phyloP scores from a whole-genome alignment of 2,113 vertebrate species.

The Lynx canadensis region DNA sequence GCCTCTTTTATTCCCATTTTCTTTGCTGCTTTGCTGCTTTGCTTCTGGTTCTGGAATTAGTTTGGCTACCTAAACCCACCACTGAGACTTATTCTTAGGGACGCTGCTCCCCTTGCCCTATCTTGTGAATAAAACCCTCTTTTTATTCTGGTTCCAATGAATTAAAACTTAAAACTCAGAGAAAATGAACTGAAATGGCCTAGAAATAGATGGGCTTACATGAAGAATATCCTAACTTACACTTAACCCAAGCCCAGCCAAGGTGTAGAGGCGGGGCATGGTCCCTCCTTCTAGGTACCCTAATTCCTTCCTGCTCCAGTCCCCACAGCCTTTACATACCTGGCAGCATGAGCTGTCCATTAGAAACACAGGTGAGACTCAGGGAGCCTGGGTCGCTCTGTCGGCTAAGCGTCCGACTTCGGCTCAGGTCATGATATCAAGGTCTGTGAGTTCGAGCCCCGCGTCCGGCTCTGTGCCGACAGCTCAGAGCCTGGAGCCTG shows the following conservation, averaged over 20 bases:
- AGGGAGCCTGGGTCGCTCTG: no score
- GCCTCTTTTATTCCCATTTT: neutral
- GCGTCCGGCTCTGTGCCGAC: no score
- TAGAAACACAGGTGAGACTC: neutral
- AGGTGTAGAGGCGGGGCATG: neutral
- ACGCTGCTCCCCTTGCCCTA: neutral
- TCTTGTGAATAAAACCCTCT: neutral
- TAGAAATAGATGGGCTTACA: neutral
- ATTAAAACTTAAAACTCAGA: neutral
- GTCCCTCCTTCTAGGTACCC: neutral
- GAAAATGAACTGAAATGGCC: neutral
- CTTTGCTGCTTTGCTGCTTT: neutral
- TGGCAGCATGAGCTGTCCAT: neutral
- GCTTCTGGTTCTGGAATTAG: neutral
- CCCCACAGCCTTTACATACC: fast-evolving
- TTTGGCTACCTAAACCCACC: neutral
- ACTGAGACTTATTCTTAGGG: neutral
- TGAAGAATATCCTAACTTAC: neutral
- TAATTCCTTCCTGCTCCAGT: fast-evolving
- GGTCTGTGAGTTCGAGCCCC: no score
- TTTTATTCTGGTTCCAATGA: neutral
- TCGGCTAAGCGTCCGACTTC: no score
- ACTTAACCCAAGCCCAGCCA: neutral
- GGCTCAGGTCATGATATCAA: no score
- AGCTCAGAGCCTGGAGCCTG: no score